phyloP scores from a whole-genome alignment of 1,140 invertebrate genomes.

The Tribolium madens region DNA sequence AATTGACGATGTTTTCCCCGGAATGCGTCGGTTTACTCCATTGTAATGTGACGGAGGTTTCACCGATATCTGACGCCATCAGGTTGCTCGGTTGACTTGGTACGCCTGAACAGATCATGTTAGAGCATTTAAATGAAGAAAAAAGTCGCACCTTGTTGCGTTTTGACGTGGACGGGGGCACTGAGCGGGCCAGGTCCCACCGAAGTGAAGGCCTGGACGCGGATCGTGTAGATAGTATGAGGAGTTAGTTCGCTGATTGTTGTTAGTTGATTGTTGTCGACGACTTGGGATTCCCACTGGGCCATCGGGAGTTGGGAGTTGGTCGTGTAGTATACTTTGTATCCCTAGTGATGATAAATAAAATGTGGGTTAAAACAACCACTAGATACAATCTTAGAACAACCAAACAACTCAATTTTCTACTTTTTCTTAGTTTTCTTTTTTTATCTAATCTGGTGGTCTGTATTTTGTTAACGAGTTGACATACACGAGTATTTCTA shows the following conservation, averaged over 20 bases:
- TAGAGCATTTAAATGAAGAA: neutral
- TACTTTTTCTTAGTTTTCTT: too few species aligned
- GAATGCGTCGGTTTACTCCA: constrained; percentile 93
- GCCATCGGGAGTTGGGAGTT: constrained; percentile 87
- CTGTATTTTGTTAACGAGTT: too few species aligned
- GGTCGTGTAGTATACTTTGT: constrained; percentile 97
- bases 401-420: too few species aligned
- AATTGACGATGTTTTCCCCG: constrained; percentile 92
- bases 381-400: too few species aligned
- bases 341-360: constrained; percentile 77
- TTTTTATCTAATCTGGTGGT: too few species aligned
- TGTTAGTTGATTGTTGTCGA: constrained; percentile 93
- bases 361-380: neutral
- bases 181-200: constrained; percentile 93
- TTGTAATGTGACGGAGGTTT: constrained; percentile 85
- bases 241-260: constrained; percentile 92
- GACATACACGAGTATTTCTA: too few species aligned
- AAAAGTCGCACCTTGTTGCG: constrained; percentile 82
- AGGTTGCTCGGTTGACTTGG: constrained; percentile 95
- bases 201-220: constrained; percentile 91
- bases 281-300: constrained; percentile 92
- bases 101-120: constrained; percentile 72
- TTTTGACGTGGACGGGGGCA: constrained; percentile 93
- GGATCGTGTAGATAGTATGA: constrained; percentile 91
- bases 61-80: constrained; percentile 82